A percentile compares a stretch with the other conserved stretches of the same genome.
phyloP scores from a whole-genome alignment of 2,113 vertebrate species.

The Labeo catla region DNA sequence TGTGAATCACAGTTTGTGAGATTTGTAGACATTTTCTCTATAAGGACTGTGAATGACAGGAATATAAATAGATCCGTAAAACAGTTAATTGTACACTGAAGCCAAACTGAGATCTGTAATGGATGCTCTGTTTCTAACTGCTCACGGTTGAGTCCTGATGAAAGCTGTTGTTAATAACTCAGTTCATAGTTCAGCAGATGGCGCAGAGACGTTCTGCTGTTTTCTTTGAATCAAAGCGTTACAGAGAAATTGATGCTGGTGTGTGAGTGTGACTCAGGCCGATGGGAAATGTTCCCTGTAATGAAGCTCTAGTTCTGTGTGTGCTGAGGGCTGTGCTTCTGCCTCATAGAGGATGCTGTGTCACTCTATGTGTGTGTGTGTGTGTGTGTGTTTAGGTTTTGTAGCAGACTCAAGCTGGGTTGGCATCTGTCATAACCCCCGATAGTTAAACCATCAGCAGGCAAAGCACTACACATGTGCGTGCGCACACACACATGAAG shows the following conservation, averaged over 20 bases:
- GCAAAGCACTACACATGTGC: slow-evolving; percentile 29
- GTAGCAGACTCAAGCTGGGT: slow-evolving; percentile 30
- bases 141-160: slow-evolving; percentile 29
- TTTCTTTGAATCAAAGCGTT: slow-evolving; percentile 22
- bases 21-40: no score
- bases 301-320: slow-evolving; percentile 25
- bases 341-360: slow-evolving; percentile 28
- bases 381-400: slow-evolving; percentile 21
- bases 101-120: slow-evolving; percentile 15
- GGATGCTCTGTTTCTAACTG: background rate
- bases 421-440: slow-evolving; percentile 30
- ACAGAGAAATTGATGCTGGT: slow-evolving; percentile 9
- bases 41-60: no score
- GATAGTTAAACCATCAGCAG: slow-evolving; percentile 30
- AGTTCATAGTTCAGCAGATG: slow-evolving; percentile 27
- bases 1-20: no score
- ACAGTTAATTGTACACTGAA: background rate
- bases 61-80: no score
- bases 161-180: slow-evolving; percentile 33
- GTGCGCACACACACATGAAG: slow-evolving; percentile 26
- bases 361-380: background rate
- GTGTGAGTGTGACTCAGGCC: slow-evolving; percentile 3
- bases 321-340: slow-evolving; percentile 10
- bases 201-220: background rate
- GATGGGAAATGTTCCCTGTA: slow-evolving; percentile 36